Evolutionary conservation across 92 coral and sea anemone genomes (phyloP).

Genomic region (Blastomussa wellsi): DNA sequence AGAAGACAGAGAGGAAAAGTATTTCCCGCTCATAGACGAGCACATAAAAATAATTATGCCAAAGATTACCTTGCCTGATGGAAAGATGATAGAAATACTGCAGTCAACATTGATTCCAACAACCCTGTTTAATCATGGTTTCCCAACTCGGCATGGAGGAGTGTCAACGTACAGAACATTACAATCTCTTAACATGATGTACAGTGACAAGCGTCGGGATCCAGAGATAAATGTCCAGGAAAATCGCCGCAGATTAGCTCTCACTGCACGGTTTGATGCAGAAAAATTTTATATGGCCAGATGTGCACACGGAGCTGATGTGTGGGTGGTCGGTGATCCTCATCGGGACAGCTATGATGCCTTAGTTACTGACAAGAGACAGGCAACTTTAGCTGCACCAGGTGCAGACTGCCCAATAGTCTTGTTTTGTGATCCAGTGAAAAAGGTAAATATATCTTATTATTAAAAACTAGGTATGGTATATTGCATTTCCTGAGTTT

Average conservation of each 20-base stretch:
- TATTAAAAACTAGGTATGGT: no score
- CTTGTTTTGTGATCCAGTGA: slow-evolving; percentile 82
- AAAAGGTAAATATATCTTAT: slow-evolving; percentile 56
- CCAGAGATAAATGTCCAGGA: slow-evolving; percentile 70
- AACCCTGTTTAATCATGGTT: slow-evolving; percentile 69
- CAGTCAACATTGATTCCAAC: slow-evolving; percentile 57
- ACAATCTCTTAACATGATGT: slow-evolving; percentile 77
- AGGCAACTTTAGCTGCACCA: slow-evolving; percentile 79
- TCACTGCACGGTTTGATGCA: slow-evolving; percentile 55
- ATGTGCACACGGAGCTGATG: slow-evolving; percentile 70
- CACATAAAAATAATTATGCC: slow-evolving; percentile 56
- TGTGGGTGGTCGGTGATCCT: slow-evolving; percentile 86
- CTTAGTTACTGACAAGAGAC: slow-evolving; percentile 61
- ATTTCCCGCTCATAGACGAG: slow-evolving; percentile 53
- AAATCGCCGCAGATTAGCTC: slow-evolving; percentile 76
- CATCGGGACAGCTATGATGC: slow-evolving; percentile 86
- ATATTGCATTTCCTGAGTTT: no score
- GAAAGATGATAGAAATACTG: slow-evolving; percentile 62
- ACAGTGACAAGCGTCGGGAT: slow-evolving; percentile 76
- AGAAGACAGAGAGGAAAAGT: slow-evolving; percentile 61
- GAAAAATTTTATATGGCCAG: slow-evolving; percentile 69
- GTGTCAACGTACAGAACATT: slow-evolving; percentile 76
- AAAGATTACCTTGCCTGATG: slow-evolving; percentile 56
- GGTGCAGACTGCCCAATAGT: slow-evolving; percentile 82
- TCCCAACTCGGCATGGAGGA: slow-evolving; percentile 85